phyloP scores from a whole-genome alignment of 2,888 invertebrate species.

The Meghimatium bilineatum region DNA sequence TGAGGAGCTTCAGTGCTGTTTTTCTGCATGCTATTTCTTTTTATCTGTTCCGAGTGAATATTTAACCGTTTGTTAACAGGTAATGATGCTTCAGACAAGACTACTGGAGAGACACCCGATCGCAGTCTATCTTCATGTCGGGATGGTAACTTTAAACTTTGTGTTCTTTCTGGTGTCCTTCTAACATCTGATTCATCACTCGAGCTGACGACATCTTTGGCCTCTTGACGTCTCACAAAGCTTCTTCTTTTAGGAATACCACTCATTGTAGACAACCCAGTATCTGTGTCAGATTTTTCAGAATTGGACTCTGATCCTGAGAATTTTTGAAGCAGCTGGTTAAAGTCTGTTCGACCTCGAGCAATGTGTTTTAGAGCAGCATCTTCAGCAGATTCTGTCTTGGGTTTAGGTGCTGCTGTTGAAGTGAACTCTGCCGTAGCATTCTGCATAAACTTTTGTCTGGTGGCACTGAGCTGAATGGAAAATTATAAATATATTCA shows the following conservation, averaged over 20 bases:
- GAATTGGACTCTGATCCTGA: slow-evolving; percentile 66
- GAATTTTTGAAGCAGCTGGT: slow-evolving; percentile 65
- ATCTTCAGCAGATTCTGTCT: slow-evolving; percentile 53
- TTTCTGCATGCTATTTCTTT: slow-evolving; percentile 57
- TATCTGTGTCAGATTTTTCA: slow-evolving; percentile 58
- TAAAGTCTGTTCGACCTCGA: slow-evolving; percentile 21
- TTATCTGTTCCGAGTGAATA: slow-evolving; percentile 68
- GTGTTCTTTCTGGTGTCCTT: slow-evolving; percentile 73
- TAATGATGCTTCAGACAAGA: neutral
- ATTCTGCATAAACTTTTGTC: slow-evolving; percentile 45
- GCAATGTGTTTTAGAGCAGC: slow-evolving; percentile 63
- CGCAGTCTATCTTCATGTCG: neutral
- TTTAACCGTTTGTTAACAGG: slow-evolving; percentile 54
- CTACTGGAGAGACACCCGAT: neutral
- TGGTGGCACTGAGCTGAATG: slow-evolving; percentile 45
- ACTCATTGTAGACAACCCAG: slow-evolving; percentile 42
- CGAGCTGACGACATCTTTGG: slow-evolving; percentile 57
- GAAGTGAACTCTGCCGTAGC: slow-evolving; percentile 41
- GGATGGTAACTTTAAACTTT: slow-evolving; percentile 44
- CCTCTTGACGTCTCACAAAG: slow-evolving; percentile 58
- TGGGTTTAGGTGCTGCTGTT: neutral
- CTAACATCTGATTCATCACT: slow-evolving; percentile 57
- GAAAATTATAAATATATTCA: neutral
- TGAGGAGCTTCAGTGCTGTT: slow-evolving; percentile 78
- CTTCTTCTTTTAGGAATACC: slow-evolving; percentile 53